Evolutionary conservation across 2,113 vertebrate species (phyloP).

Genomic region (Apteryx mantelli): DNA sequence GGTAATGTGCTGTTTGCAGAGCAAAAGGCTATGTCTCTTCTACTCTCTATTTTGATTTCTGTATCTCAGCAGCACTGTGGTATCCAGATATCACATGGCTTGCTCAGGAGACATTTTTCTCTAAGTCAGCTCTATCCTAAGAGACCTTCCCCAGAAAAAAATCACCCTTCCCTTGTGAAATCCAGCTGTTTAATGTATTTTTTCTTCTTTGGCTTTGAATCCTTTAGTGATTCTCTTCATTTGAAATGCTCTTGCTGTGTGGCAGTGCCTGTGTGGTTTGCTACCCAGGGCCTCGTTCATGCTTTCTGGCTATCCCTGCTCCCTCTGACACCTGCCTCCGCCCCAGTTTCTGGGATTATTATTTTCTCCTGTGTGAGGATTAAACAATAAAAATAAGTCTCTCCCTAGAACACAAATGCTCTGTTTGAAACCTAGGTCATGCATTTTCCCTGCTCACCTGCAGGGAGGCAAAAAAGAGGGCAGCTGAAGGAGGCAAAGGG

Average conservation of each 20-base stretch:
- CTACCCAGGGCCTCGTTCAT: background rate
- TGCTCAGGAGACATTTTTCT: background rate
- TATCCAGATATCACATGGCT: background rate
- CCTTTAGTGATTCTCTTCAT: background rate
- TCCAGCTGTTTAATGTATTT: background rate
- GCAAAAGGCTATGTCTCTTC: background rate
- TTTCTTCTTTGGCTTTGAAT: background rate
- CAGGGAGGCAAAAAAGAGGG: background rate
- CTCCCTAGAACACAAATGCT: background rate
- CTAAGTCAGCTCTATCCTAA: background rate
- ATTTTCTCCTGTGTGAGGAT: background rate
- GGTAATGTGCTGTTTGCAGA: background rate
- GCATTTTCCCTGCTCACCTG: background rate
- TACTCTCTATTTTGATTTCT: background rate
- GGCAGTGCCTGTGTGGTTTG: background rate
- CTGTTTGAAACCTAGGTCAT: background rate
- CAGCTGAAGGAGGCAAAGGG: background rate
- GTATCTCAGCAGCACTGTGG: background rate
- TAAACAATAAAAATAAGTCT: background rate
- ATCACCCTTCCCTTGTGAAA: background rate
- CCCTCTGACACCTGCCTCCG: background rate
- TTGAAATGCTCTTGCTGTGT: background rate
- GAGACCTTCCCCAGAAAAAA: background rate
- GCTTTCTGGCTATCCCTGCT: background rate
- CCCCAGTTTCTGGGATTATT: background rate